Evolutionary conservation across 2,113 vertebrate genomes (phyloP).

Genomic region (Romanogobio albipinnatus): DNA sequence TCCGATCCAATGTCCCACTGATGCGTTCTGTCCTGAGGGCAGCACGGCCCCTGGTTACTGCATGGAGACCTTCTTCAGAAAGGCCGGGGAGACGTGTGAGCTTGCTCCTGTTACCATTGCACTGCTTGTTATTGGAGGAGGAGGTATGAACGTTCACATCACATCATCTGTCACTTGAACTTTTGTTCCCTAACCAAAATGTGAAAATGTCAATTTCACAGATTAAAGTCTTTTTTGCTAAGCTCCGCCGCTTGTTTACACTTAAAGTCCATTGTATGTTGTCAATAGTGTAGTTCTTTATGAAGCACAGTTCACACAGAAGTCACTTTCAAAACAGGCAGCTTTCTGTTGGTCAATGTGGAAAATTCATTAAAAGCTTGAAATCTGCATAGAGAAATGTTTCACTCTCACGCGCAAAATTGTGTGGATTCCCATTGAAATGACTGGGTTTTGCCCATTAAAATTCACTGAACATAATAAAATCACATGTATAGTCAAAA

Average conservation of each 20-base stretch:
- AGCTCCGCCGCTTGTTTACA: background rate
- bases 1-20: conserved; percentile 80
- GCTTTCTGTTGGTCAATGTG: background rate
- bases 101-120: conserved; percentile 80
- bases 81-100: conserved; percentile 81
- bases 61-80: conserved; percentile 87
- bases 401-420: background rate
- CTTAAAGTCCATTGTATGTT: background rate
- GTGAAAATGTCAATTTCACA: background rate
- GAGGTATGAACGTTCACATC: conserved; percentile 67
- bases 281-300: background rate
- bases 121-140: conserved; percentile 78
- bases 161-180: background rate
- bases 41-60: conserved; percentile 81
- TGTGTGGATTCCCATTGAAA: background rate
- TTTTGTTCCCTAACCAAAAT: background rate
- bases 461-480: background rate
- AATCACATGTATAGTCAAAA: no score
- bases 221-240: background rate
- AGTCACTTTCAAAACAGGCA: background rate
- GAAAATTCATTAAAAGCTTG: background rate
- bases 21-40: conserved; percentile 86
- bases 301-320: background rate
- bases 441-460: background rate
- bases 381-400: background rate